These are phyloP conservation scores for Microhierax caerulescens DNA, from an alignment of 2,797 vertebrate genomes.

Conservation along the genomic window DNA sequence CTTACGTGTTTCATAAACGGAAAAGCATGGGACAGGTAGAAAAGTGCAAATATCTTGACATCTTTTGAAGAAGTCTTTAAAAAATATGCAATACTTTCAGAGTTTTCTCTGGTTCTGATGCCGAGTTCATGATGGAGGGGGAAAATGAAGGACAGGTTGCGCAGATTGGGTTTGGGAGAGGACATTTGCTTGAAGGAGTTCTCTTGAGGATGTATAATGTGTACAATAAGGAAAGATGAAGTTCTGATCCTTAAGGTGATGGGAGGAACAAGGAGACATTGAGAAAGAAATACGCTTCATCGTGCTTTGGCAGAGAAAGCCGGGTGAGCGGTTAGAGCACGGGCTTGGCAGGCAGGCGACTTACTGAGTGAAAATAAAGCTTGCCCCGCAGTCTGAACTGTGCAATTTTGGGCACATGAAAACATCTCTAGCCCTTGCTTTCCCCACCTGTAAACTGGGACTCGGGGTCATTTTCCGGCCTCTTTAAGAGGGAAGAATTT, in stretches of 20 bases:
- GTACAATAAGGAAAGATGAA: not conserved
- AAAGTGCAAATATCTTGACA: constrained; percentile 57
- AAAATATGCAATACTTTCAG: constrained; percentile 63
- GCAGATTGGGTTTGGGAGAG: not conserved
- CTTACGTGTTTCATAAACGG: constrained; percentile 29
- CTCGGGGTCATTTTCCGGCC: not conserved
- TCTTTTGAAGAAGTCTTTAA: constrained; percentile 35
- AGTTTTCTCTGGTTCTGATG: constrained; percentile 62
- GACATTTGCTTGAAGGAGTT: not conserved
- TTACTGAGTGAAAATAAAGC: not conserved
- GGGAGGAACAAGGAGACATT: constrained; percentile 3
- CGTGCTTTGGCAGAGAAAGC: not conserved
- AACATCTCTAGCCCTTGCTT: not conserved
- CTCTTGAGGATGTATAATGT: not conserved
- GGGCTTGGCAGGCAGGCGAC: not conserved
- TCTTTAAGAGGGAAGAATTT: not conserved
- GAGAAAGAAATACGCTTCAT: not conserved
- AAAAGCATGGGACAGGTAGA: constrained; percentile 55
- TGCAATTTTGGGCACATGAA: not conserved
- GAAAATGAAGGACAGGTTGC: not conserved
- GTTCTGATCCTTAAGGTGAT: not conserved
- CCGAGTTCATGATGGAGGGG: not conserved
- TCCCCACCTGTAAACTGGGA: not conserved
- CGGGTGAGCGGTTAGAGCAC: not conserved
- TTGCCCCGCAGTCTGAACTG: not conserved